These are phyloP conservation scores for Chlamydotis undulata DNA, from an alignment of 2,113 vertebrate species.

Conservation along the genomic window DNA sequence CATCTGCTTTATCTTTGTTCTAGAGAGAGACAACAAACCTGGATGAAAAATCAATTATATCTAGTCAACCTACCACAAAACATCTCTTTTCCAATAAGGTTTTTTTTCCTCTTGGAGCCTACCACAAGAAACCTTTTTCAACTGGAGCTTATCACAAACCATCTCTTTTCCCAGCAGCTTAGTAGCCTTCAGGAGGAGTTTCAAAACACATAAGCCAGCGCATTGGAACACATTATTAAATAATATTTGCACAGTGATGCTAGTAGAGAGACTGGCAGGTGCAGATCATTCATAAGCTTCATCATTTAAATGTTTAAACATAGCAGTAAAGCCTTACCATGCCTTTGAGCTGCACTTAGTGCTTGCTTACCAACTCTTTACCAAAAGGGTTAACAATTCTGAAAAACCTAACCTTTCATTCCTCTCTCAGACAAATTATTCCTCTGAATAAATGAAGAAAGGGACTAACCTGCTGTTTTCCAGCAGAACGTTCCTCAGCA, in stretches of 20 bases:
- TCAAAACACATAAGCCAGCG: not conserved
- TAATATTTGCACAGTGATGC: not conserved
- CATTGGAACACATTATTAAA: not conserved
- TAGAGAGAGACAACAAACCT: not conserved
- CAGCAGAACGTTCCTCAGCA: not conserved
- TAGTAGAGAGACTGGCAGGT: not conserved
- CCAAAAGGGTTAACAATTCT: not conserved
- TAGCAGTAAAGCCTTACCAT: not conserved
- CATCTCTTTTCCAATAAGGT: not conserved
- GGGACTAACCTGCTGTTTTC: not conserved
- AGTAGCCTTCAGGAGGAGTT: not conserved
- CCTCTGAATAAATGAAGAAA: not conserved
- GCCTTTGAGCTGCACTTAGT: not conserved
- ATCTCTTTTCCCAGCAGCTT: not conserved
- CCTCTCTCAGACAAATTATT: not conserved
- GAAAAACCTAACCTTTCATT: not conserved
- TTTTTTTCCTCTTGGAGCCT: not conserved
- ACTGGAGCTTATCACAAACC: not conserved
- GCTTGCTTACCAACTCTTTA: not conserved
- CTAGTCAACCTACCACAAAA: not conserved
- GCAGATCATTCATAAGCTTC: not conserved
- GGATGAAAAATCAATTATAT: not conserved
- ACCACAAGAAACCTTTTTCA: not conserved
- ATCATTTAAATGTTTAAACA: not conserved
- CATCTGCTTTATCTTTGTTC: not conserved